Percentiles rank a stretch among this genome's conserved stretches.
phyloP scores from a whole-genome alignment of 2,888 invertebrate species.

The Leucozona laternaria region DNA sequence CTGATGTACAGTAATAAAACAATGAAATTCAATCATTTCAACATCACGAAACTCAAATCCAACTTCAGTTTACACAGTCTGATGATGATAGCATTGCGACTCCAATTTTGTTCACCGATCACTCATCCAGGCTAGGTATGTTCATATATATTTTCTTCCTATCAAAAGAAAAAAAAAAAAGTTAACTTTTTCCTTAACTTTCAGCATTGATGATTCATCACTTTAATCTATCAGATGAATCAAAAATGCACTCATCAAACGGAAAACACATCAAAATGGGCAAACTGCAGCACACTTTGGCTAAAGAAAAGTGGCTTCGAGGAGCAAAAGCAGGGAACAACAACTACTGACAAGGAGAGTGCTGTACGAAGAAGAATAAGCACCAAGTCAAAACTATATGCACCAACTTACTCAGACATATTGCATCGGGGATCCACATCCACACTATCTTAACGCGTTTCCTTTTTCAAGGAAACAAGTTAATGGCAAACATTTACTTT shows the following conservation, averaged over 20 bases:
- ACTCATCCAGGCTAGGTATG: constrained; percentile 39
- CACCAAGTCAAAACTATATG: constrained; percentile 47
- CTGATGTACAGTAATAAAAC: constrained; percentile 42
- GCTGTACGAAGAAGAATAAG: constrained; percentile 19
- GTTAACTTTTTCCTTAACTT: constrained; percentile 54
- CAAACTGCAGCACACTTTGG: constrained; percentile 4
- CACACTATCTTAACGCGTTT: constrained; percentile 48
- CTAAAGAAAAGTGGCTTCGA: constrained; percentile 37
- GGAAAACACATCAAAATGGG: constrained; percentile 20
- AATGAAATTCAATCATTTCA: constrained; percentile 39
- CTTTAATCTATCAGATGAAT: constrained; percentile 74
- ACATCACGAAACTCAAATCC: constrained; percentile 26
- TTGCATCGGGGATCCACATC: constrained; percentile 45
- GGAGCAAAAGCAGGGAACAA: neutral
- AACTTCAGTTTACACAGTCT: constrained; percentile 65
- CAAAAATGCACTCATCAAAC: constrained; percentile 61
- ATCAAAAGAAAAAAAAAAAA: constrained; percentile 18
- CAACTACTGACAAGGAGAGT: neutral
- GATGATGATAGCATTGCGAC: constrained; percentile 61
- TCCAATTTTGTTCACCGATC: constrained; percentile 60
- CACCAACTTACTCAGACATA: constrained; percentile 53
- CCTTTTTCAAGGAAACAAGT: constrained; percentile 63
- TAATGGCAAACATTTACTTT: constrained; percentile 75
- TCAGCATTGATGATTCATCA: constrained; percentile 74
- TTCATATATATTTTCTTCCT: neutral